A percentile compares a stretch with the other conserved stretches of the same genome.
Conservation (phyloP, 1,140 invertebrate genomes). For the Sycophaga agraensis region DNA sequence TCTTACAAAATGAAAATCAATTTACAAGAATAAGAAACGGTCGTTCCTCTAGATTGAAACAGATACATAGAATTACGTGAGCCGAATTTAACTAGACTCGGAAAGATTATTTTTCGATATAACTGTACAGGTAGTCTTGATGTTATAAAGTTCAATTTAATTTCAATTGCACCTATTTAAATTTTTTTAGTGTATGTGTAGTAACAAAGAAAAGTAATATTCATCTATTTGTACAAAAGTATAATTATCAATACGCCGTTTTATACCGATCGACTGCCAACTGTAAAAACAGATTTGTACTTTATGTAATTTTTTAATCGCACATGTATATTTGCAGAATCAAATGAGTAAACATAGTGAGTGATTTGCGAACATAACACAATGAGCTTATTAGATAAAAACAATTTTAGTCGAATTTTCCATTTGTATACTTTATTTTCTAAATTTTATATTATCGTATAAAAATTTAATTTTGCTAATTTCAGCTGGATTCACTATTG, state of each 20-base stretch:
- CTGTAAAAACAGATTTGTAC: conserved; percentile 19
- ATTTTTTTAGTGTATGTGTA: background rate
- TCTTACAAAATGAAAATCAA: conserved; percentile 2
- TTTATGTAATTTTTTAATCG: background rate
- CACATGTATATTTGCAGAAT: background rate
- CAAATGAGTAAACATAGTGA: background rate
- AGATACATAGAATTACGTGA: background rate
- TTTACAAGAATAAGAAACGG: conserved; percentile 3
- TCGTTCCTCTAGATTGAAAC: conserved; percentile 23
- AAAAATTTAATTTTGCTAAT: conserved; percentile 10
- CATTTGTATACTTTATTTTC: background rate
- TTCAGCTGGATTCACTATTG: too few species aligned
- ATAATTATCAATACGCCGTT: background rate
- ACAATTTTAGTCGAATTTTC: conserved; percentile 1
- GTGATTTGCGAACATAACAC: background rate
- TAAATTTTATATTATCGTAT: conserved; percentile 18
- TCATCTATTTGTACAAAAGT: conserved; percentile 3
- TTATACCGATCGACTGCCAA: background rate
- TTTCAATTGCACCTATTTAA: background rate
- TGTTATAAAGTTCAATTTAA: conserved; percentile 1
- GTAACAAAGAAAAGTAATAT: conserved; percentile 7
- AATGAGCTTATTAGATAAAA: conserved; percentile 17
- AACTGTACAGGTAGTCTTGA: conserved; percentile 11
- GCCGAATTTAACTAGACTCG: conserved; percentile 4
- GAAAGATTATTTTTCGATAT: conserved; percentile 28